Base-by-base conservation (phyloP, 2,113 vertebrate genomes). In the Rallus limicola region DNA sequence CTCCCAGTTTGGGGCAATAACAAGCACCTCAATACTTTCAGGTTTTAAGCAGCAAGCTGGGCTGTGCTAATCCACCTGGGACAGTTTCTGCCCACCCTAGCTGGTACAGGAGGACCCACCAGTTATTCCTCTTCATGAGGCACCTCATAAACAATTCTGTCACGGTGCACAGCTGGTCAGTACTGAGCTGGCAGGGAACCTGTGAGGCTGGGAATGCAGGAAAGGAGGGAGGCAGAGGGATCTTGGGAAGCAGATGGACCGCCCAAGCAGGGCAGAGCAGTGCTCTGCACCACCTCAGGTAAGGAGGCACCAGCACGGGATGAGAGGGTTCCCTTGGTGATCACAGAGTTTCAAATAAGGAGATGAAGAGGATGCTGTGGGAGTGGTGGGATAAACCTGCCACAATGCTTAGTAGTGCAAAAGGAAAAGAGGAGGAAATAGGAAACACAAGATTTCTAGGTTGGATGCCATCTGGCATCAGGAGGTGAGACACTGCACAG, bases 131-230 rank as follows among this genome's bases (percentile, higher is more conserved):
- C 67, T 71, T n/a, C 38, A 11, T 29, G 25, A 71, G 19, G 36
- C 56, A 15, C 29, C 36, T 9, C 36, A 36, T 36, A 36, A 36
- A 36, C 36, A 36, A 36, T 50, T 42, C 81, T 28, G 31, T 20
- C 79, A 26, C 79, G 38, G 0, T 15, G 46, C 24, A 1, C 46
- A 29, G 18, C 34, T 17, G 44, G 34, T 24, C 42, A 42, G 42
- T 29, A 8, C 56, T 14, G 6, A 29, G 11, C 13, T 2, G 9
- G 40, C 23, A 38, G 5, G 11, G 48, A 26, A 18, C 38, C 20
- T 5, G 0, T 18, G n/a, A 17, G 4, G 18, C 48, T 56, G 65
- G 23, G 56, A 8, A 6, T 10, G 9, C 55, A 28, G n/a, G n/a
- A 24, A 29, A 24, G 56, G 34, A 48, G 53, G 78, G 31, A 19